Percentiles rank a stretch among this genome's conserved stretches.
These are phyloP conservation scores for Mustela lutreola DNA, from an alignment of 2,113 vertebrate species.

Conservation along the genomic window DNA sequence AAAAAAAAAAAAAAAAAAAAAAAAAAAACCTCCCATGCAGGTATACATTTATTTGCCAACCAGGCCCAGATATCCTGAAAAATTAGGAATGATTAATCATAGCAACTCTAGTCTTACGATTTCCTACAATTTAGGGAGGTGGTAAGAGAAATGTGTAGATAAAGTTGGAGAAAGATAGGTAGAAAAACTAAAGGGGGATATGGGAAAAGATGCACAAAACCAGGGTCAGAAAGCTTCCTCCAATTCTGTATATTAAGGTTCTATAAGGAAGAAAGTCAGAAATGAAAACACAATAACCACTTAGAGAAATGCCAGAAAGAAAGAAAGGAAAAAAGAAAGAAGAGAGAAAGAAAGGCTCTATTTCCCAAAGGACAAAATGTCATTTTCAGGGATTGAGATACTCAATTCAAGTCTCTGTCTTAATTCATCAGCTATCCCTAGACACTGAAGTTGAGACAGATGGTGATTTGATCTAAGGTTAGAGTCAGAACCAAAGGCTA, in stretches of 20 bases:
- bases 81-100: neutral
- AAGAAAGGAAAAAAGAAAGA: neutral
- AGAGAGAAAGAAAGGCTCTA: neutral
- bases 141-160: neutral
- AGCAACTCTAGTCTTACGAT: neutral
- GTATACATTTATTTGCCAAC: conserved; percentile 1
- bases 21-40: too few relatives aligned
- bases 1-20: too few relatives aligned
- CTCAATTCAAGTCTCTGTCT: neutral
- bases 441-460: neutral
- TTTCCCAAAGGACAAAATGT: neutral
- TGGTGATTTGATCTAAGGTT: neutral
- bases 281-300: neutral
- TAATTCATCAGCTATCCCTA: neutral
- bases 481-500: conserved; percentile 5
- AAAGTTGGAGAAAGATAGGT: neutral
- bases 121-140: neutral
- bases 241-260: neutral
- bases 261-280: conserved; percentile 17
- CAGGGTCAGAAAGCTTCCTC: neutral
- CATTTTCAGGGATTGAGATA: neutral
- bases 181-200: neutral
- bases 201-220: conserved; percentile 34
- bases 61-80: neutral
- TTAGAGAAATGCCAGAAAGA: neutral